Base-by-base conservation (phyloP, 2,888 invertebrate genomes). In the Silvanus unidentatus region DNA sequence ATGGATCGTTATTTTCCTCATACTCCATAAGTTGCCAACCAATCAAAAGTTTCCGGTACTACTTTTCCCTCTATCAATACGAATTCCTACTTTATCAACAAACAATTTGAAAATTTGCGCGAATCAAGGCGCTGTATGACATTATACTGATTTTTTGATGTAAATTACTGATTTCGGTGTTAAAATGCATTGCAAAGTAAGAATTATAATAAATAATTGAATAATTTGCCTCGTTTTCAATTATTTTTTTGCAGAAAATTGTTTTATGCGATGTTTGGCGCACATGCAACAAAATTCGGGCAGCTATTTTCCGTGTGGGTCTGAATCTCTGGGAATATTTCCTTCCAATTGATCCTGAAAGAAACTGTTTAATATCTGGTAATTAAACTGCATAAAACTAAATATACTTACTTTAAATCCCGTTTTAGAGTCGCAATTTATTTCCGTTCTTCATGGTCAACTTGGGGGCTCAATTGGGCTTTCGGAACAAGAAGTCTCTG, bases 211-310 rank as follows among this genome's bases (percentile, higher is more conserved):
- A 28, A 37, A 42, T 42, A 27, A 42, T 38, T 22, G 32, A 28
- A 14, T 12, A 40, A 8, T 13, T 12, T 22, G 22, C 22, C 22
- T 22, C 8, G 10, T 22, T 16, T 2, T 22, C n/a, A 14, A 12
- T 16, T 39, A 39, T 12, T 22, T 27, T 35, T 43, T 63, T 57
- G 29, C 49, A 71, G 70, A 58, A 71, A 64, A 62, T 73, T 41
- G 71, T 71, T 43, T 71, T 86, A 49, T 77, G 80, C 38, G 82
- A 85, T 68, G 79, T 87, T 43, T 87, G 88, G 87, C 78, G 84
- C 63, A 83, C 83, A 15, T 87, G 86, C 73, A 86, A 87, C 71
- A 88, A 88, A 76, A 85, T 88, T 65, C 81, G 86, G 50, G 81
- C 84, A 11, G 83, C 85, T 2, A 78, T 82, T 45, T 86, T 84